A percentile compares a stretch with the other conserved stretches of the same genome.
These are phyloP conservation scores for Plebejus argus DNA, from an alignment of 2,888 invertebrate species.

Conservation along the genomic window DNA sequence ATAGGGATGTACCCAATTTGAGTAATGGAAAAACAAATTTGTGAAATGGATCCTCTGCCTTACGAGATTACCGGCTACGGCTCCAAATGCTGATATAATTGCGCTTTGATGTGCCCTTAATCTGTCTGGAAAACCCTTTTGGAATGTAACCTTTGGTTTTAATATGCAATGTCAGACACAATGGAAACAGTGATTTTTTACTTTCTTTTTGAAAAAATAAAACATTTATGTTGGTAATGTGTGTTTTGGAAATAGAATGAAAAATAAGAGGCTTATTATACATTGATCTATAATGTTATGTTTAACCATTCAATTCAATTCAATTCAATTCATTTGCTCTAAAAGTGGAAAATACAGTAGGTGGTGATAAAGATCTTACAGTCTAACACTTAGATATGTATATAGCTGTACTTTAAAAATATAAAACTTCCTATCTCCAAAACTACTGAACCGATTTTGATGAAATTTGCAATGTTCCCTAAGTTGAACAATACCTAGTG, in stretches of 20 bases:
- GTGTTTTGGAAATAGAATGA: not conserved
- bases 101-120: slow-evolving; percentile 31
- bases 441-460: too few species aligned
- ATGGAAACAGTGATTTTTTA: not conserved
- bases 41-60: slow-evolving; percentile 44
- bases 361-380: too few species aligned
- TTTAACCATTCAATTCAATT: too few species aligned
- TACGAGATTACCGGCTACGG: slow-evolving; percentile 28
- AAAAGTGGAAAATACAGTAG: too few species aligned
- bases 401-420: too few species aligned
- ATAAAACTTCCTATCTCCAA: too few species aligned
- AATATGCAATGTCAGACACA: slow-evolving; percentile 2
- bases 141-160: slow-evolving; percentile 23
- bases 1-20: slow-evolving; percentile 49
- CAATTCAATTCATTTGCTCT: too few species aligned
- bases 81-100: slow-evolving; percentile 24
- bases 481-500: too few species aligned
- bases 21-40: slow-evolving; percentile 59
- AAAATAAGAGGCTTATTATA: too few species aligned
- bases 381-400: too few species aligned
- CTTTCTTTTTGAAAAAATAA: not conserved
- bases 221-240: not conserved
- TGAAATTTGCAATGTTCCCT: too few species aligned
- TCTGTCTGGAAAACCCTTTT: slow-evolving; percentile 28
- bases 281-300: too few species aligned